Percentiles rank a stretch among this genome's conserved stretches.
Evolutionary conservation across 2,113 vertebrate genomes (phyloP).

Genomic region (Coturnix japonica): DNA sequence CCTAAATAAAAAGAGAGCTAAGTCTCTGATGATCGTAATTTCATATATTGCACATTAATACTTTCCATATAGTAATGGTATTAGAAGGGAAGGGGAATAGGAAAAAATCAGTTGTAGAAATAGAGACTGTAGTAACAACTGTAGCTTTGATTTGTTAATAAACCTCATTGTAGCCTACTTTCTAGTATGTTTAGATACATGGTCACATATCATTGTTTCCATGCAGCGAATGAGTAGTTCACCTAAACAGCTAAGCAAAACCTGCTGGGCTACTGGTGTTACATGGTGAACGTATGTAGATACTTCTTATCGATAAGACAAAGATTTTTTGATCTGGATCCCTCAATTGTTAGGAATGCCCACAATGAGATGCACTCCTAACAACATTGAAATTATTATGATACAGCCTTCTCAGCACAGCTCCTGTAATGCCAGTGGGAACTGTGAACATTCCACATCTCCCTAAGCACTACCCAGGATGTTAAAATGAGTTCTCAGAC

Average conservation of each 20-base stretch:
- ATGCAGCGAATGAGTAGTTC: neutral
- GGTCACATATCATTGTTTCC: neutral
- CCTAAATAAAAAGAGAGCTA: conserved; percentile 72
- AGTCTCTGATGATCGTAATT: neutral
- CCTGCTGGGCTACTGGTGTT: neutral
- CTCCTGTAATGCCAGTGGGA: neutral
- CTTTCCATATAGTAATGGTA: neutral
- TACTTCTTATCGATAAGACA: neutral
- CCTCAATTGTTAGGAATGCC: neutral
- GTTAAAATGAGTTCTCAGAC: neutral
- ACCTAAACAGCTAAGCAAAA: neutral
- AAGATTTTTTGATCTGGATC: neutral
- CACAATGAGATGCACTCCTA: neutral
- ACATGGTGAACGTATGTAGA: neutral
- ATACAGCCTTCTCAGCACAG: neutral
- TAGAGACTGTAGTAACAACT: neutral
- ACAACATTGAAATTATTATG: neutral
- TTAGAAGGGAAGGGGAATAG: neutral
- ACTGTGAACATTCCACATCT: neutral
- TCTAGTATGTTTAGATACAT: neutral
- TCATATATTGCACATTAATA: neutral
- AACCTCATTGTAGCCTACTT: neutral
- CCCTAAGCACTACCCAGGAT: neutral
- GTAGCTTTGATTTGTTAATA: neutral
- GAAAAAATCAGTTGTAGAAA: neutral